phyloP scores from a whole-genome alignment of 2,797 vertebrate genomes.

The Hippopotamyrus pictus region DNA sequence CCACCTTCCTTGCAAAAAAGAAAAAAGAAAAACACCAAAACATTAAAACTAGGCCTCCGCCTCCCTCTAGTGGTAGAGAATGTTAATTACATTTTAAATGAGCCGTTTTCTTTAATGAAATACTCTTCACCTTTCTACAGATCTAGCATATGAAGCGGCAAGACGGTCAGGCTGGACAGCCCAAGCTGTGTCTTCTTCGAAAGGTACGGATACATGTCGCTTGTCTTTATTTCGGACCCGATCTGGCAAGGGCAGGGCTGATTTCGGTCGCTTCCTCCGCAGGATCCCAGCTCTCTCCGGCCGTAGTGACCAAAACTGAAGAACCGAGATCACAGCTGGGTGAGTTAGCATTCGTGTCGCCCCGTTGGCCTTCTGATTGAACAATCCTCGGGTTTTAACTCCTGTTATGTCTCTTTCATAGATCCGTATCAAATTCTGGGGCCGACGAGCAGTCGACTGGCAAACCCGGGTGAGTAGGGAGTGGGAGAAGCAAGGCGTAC shows the following conservation, averaged over 20 bases:
- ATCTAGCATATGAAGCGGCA: slow-evolving; percentile 73
- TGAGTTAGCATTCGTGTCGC: slow-evolving; percentile 31
- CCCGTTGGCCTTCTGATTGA: not conserved
- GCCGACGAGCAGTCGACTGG: slow-evolving; percentile 79
- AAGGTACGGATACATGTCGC: slow-evolving; percentile 56
- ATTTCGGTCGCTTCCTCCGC: slow-evolving; percentile 31
- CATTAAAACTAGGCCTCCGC: not conserved
- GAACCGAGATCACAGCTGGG: slow-evolving; percentile 77
- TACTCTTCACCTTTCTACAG: slow-evolving; percentile 47
- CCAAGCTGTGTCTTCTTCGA: slow-evolving; percentile 65
- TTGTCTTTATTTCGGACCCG: not conserved
- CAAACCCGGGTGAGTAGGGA: slow-evolving; percentile 72
- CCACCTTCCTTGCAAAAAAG: not conserved
- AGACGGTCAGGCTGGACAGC: slow-evolving; percentile 74
- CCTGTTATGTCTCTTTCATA: slow-evolving; percentile 36
- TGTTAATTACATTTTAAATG: slow-evolving; percentile 12
- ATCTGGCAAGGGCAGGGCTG: not conserved
- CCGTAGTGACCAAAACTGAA: slow-evolving; percentile 75
- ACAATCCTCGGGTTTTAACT: not conserved
- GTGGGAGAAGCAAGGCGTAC: not conserved
- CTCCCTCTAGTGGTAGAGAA: slow-evolving; percentile 19
- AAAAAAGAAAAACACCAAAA: not conserved
- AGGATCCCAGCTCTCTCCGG: slow-evolving; percentile 72
- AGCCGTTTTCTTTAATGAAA: not conserved
- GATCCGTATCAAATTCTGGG: slow-evolving; percentile 84